Conservation (phyloP, 1,140 invertebrate genomes). For the Orussus abietinus region DNA sequence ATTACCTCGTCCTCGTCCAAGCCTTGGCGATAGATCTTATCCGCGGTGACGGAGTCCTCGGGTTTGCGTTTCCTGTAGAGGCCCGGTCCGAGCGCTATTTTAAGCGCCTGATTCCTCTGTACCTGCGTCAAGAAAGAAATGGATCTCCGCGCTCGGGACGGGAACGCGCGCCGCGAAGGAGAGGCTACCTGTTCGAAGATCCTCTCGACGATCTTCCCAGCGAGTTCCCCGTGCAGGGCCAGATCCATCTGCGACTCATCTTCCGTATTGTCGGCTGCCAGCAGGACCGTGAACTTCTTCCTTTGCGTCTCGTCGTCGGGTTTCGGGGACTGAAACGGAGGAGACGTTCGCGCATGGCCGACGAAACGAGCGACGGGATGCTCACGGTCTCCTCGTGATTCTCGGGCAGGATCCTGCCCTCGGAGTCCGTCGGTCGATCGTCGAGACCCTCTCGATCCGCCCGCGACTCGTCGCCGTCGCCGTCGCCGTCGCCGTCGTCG, state of each 20-base stretch:
- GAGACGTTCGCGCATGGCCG: too few relatives aligned
- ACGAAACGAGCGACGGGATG: too few relatives aligned
- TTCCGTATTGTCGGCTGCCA: conserved; percentile 24
- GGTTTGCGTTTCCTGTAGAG: conserved; percentile 23
- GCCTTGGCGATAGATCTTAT: conserved; percentile 20
- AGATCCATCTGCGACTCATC: conserved; percentile 33
- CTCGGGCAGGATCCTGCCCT: too few relatives aligned
- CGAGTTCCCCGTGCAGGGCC: conserved; percentile 27
- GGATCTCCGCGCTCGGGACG: neutral
- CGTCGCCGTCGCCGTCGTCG: too few relatives aligned
- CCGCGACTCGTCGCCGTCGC: too few relatives aligned
- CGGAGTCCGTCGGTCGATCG: too few relatives aligned
- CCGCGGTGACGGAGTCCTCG: conserved; percentile 11
- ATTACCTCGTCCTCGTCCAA: conserved; percentile 18
- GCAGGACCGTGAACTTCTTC: conserved; percentile 18
- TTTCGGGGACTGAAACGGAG: too few relatives aligned
- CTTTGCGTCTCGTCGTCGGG: conserved; percentile 10
- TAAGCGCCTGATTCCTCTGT: conserved; percentile 23
- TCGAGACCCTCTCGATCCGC: too few relatives aligned
- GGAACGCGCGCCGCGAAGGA: too few relatives aligned
- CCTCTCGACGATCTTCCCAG: conserved; percentile 34
- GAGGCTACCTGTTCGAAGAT: conserved; percentile 34
- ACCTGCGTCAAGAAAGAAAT: conserved; percentile 21
- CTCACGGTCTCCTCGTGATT: too few relatives aligned
- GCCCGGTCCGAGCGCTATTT: conserved; percentile 23